Evolutionary conservation across 2,797 vertebrate genomes (phyloP).

Genomic region (Peromyscus aztecus): DNA sequence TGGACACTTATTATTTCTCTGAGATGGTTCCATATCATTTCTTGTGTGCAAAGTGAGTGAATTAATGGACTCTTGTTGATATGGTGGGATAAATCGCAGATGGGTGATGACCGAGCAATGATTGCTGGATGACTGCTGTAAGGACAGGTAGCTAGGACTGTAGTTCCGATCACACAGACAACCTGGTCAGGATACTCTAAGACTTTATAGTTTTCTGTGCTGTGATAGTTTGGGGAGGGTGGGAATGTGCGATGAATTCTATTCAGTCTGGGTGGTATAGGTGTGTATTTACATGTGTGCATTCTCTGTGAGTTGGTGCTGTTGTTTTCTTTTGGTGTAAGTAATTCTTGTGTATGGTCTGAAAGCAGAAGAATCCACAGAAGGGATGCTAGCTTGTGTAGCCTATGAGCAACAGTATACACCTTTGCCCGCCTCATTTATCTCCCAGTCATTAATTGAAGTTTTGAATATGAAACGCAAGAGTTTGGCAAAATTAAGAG

Average conservation of each 20-base stretch:
- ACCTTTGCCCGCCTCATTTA: neutral
- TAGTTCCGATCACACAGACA: conserved; percentile 18
- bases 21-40: conserved; percentile 44
- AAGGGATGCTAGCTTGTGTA: neutral
- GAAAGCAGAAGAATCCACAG: neutral
- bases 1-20: conserved; percentile 29
- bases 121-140: conserved; percentile 80
- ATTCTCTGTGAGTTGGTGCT: neutral
- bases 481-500: neutral
- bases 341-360: neutral
- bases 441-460: neutral
- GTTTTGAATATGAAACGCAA: conserved; percentile 13
- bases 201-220: conserved; percentile 5
- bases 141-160: conserved; percentile 78
- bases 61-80: neutral
- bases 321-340: neutral
- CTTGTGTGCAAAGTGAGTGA: conserved; percentile 45
- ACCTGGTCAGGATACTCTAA: conserved; percentile 14
- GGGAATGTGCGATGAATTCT: conserved; percentile 11
- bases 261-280: neutral
- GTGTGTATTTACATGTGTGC: neutral
- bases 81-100: conserved; percentile 74
- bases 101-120: conserved; percentile 69
- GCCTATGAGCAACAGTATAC: neutral
- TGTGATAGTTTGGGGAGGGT: conserved; percentile 8